Conservation (phyloP, 2,797 vertebrate species). For the Amazona finschi region DNA sequence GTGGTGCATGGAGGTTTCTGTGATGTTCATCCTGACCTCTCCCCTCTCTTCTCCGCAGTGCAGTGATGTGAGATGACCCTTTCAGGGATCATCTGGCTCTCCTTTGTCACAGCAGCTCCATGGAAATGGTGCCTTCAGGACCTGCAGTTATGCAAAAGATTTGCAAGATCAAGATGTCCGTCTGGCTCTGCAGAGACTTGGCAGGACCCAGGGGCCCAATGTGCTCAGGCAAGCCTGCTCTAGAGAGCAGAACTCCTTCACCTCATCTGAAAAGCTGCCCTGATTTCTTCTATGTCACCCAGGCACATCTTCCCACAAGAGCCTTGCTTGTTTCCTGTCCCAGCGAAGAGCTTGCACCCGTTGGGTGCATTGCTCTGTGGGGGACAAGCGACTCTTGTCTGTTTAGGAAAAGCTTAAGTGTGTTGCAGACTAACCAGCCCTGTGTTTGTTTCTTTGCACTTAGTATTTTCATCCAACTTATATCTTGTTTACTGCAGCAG, state of each 20-base stretch:
- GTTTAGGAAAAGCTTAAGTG: not conserved
- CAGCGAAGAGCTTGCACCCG: fast-evolving
- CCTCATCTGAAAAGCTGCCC: not conserved
- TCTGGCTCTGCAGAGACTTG: not conserved
- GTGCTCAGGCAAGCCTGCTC: not conserved
- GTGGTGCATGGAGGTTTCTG: not conserved
- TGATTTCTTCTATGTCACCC: not conserved
- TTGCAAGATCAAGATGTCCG: not conserved
- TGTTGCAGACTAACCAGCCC: not conserved
- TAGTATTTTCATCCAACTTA: not conserved
- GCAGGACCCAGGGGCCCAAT: not conserved
- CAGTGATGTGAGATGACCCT: fast-evolving
- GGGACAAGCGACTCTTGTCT: not conserved
- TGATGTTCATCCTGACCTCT: not conserved
- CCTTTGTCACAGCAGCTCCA: fast-evolving
- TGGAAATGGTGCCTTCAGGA: not conserved
- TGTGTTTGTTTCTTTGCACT: not conserved
- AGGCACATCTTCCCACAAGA: not conserved
- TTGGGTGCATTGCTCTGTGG: fast-evolving
- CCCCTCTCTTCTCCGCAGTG: not conserved
- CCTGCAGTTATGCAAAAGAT: not conserved
- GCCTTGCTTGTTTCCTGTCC: not conserved
- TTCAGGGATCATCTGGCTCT: not conserved
- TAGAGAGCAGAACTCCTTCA: not conserved
- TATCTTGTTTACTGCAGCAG: not conserved